Conservation (phyloP, 2,797 vertebrate species). For the Gymnothorax javanicus region DNA sequence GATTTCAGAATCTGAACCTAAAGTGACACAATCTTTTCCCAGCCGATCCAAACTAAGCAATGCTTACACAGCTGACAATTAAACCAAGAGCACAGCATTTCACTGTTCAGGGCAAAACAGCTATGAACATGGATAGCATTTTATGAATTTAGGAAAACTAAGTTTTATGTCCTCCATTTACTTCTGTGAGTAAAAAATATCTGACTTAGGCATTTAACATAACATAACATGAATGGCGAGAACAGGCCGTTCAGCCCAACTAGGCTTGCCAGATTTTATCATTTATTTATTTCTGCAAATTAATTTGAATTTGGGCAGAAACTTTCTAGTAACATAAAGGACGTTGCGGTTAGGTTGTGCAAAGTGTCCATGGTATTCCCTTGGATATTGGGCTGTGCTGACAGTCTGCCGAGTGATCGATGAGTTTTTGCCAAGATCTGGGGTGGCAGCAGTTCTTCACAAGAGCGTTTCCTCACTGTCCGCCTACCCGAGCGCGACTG, state of each 20-base stretch:
- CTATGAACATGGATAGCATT: too few species aligned
- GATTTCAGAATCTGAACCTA: background rate
- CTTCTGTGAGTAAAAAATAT: too few species aligned
- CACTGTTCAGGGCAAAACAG: too few species aligned
- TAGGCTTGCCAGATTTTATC: too few species aligned
- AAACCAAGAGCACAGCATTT: too few species aligned
- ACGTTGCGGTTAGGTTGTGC: background rate
- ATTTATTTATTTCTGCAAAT: background rate
- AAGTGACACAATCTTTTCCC: background rate
- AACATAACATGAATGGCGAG: too few species aligned
- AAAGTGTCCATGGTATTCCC: too few species aligned
- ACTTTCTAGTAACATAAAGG: background rate
- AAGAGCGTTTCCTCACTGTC: conserved; percentile 56
- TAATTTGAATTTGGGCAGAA: background rate
- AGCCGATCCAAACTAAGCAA: background rate
- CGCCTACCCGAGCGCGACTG: conserved; percentile 44
- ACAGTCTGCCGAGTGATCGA: conserved; percentile 49
- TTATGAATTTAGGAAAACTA: too few species aligned
- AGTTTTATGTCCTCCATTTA: too few species aligned
- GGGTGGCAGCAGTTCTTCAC: conserved; percentile 56
- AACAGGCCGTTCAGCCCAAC: too few species aligned
- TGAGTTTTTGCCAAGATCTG: conserved; percentile 54
- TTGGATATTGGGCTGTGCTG: background rate
- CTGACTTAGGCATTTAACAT: too few species aligned
- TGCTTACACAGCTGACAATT: background rate